Conservation (phyloP, 2,113 vertebrate genomes). For the Cryptotis parvus region DNA sequence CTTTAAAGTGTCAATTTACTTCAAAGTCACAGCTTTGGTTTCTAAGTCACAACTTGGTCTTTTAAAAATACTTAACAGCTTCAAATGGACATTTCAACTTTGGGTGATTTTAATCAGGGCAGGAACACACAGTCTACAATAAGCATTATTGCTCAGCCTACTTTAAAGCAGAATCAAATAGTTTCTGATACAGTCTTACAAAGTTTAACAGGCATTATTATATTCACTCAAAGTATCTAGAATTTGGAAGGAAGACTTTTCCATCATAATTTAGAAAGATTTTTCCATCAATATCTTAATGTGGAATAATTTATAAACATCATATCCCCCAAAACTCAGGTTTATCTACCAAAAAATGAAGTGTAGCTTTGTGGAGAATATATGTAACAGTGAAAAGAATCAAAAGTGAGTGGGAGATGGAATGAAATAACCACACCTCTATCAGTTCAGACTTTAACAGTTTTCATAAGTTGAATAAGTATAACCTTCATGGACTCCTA, state of each 20-base stretch:
- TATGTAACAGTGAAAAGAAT: too few relatives aligned
- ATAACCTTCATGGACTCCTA: too few relatives aligned
- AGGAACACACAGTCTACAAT: neutral
- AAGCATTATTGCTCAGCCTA: neutral
- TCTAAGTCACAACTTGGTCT: slow-evolving; percentile 39
- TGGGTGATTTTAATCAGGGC: slow-evolving; percentile 44
- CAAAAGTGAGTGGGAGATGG: too few relatives aligned
- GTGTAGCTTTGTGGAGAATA: too few relatives aligned
- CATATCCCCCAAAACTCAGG: neutral
- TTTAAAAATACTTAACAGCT: slow-evolving; percentile 59
- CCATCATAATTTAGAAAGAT: neutral
- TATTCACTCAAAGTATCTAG: slow-evolving; percentile 34
- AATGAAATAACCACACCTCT: too few relatives aligned
- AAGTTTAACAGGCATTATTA: slow-evolving; percentile 41
- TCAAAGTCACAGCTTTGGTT: slow-evolving; percentile 64
- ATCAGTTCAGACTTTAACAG: too few relatives aligned
- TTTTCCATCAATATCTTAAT: neutral
- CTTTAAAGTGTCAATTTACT: slow-evolving; percentile 70
- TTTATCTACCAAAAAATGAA: neutral
- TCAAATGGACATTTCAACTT: slow-evolving; percentile 56
- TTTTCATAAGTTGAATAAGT: too few relatives aligned
- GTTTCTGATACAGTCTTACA: slow-evolving; percentile 22
- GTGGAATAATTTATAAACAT: neutral
- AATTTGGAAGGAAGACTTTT: slow-evolving; percentile 40
- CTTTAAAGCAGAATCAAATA: slow-evolving; percentile 39